Evolutionary conservation across 2,888 invertebrate genomes (phyloP).

Genomic region (Rotaria socialis): DNA sequence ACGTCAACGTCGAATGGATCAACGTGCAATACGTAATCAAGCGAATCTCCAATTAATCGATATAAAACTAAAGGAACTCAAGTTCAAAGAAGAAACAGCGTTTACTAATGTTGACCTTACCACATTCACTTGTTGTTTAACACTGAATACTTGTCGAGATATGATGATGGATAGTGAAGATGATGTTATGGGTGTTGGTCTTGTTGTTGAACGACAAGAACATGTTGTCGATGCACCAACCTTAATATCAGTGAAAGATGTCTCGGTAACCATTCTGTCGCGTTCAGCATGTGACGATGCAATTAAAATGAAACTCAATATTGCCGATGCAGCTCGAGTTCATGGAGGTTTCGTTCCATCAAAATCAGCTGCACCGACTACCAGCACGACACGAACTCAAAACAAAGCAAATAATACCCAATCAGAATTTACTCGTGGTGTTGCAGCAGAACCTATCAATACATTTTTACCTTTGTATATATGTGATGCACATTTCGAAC

Average conservation of each 20-base stretch:
- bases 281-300: conserved; percentile 36
- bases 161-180: conserved; percentile 49
- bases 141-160: conserved; percentile 50
- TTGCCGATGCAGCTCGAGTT: conserved; percentile 50
- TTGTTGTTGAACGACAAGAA: conserved; percentile 50
- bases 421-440: conserved; percentile 49
- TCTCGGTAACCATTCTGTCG: not conserved
- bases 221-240: conserved; percentile 51
- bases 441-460: conserved; percentile 51
- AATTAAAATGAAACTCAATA: conserved; percentile 49
- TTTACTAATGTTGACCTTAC: conserved; percentile 49
- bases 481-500: conserved; percentile 50
- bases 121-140: conserved; percentile 50
- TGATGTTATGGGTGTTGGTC: conserved; percentile 50
- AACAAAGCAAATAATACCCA: too few species aligned
- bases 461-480: conserved; percentile 51
- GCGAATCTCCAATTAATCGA: conserved; percentile 46
- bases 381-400: not conserved
- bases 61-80: not conserved
- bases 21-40: conserved; percentile 50
- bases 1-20: conserved; percentile 50
- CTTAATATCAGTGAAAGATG: conserved; percentile 48
- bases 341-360: conserved; percentile 49
- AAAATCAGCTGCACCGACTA: conserved; percentile 47
- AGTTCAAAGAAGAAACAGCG: conserved; percentile 47